Base-by-base conservation (phyloP, 35 echinoderm and acorn worm species). In the Lytechinus pictus region DNA sequence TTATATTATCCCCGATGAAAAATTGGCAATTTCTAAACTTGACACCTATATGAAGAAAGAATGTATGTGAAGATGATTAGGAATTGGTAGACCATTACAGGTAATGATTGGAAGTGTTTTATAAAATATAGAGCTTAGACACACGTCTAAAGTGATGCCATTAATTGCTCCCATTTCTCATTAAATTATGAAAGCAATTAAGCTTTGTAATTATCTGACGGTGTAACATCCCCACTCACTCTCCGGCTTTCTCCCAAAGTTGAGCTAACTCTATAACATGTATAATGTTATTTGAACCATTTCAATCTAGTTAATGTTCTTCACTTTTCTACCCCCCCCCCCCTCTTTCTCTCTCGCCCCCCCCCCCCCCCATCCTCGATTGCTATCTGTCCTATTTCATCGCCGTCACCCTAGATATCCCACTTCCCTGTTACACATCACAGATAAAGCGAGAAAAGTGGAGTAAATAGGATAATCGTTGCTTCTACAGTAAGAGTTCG, bases 81-180 rank as follows among this genome's bases (percentile, higher is more conserved):
- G 66, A 79, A 79, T 79, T 79, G 66, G 21, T 79, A 79, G 66
- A 79, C 16, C 66, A 79, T 79, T 24, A 16, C 66, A 79, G 66
- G 66, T 79, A 24, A 79, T 79, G 66, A 79, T 79, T 79, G 66
- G 66, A 14, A 7, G 66, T 79, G 56, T 58, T 11, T 58, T 10
- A 58, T 58, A 9, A 11, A 44, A 14, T 79, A 79, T 79, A 24
- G 66, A 24, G 66, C 66, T 79, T 13, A 79, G 66, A 79, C 66
- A 79, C 16, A 79, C 66, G 66, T 79, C 66, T 14, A 79, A 4
- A 79, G 66, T 79, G 66, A 79, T 79, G 66, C 66, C 66, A 79
- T 79, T 79, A 79, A 79, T 79, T 79, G 66, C 66, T 79, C 66
- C n/a, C 66, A n/a, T 79, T 79, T 79, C 66, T 79, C 66, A 79